Evolutionary conservation across 2,797 vertebrate species (phyloP), one percentile per base, ranked within the genome.

Genomic region (Lophius americanus): DNA sequence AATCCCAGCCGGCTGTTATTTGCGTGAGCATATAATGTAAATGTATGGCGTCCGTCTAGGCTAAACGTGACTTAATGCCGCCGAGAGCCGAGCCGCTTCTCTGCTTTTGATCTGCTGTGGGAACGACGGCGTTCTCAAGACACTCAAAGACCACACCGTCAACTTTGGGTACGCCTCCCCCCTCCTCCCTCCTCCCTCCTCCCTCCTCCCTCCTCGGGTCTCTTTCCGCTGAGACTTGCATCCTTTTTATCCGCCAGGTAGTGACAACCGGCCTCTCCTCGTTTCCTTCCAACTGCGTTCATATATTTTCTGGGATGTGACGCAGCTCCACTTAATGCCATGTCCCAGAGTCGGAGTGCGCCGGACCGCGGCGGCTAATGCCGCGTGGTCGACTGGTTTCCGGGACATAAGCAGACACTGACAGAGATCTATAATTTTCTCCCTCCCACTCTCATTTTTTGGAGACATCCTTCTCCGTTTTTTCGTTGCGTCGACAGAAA

Each of bases 391-490:
- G 55, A 62, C 51, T 33, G 42, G 57, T 75, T 85, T 87, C 82
- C 78, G 73, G 84, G 86, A 88, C 90, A 86, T 81, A 84, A 88
- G 81, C 89, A 91, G 86, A 88, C 86, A 23, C 69, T 83, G 88
- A 84, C 84, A 23, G 75, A 68, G 81, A 85, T 76, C 80, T 91
- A 62, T 88, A 88, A 91, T 92, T 92, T 90, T 88, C 88, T 85
- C 67, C 64, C 52, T 66, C 75, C 56, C 35, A 5, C 55, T 9
- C 47, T 67, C 41, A 47, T 61, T 32, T 43, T 86, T 83, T 70
- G 33, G 73, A 74, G 78, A 23, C 23, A 23, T 23, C 75, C 85
- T 86, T 79, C 72, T 81, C 66, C 66, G 46, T 4, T 74, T 91
- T 89, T 86, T 85, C 82, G 78, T 76, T 64, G 62, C 6, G 67